Evolutionary conservation across 2,888 invertebrate species (phyloP), one percentile per base, ranked within the genome.

Genomic region (Schizotus pectinicornis): DNA sequence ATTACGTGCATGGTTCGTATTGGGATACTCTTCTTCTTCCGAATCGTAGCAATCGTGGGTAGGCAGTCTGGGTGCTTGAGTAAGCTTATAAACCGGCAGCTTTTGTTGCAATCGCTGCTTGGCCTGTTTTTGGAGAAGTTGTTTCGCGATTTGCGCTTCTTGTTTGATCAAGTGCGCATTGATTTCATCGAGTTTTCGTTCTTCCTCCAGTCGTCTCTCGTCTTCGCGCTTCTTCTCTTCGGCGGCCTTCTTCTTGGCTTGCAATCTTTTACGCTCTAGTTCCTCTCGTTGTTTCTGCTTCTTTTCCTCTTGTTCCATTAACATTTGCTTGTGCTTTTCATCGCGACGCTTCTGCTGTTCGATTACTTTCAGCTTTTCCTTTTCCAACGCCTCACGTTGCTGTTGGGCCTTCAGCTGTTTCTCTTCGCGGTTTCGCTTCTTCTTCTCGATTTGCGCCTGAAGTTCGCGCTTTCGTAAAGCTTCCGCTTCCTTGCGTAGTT

Each of bases 371-470:
- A 81, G 81, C 67, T 77, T 80, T 6, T 81, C 81, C 41, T 79
- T 76, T 68, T 86, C 85, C 6, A 80, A 61, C 61, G 81, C 82
- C 50, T 86, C 82, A 22, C 78, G 75, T 47, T 80, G 80, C 60
- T 73, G 80, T 63, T 81, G 82, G 12, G 77, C 77, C 64, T 76
- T 80, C 36, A 78, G 58, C 55, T 82, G 77, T 63, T 80, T 81
- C 58, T 82, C 82, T 62, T 74, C 75, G 5, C 75, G 70, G 61
- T 70, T 73, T 11, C 81, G 81, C 66, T 79, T 83, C 68, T 85
- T 86, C 65, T 81, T 80, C 61, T 87, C 88, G 2, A 81, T 79
- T 73, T 82, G 81, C 6, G 85, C 83, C 56, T 83, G 84, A 8
- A 87, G 68, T 14, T 87, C 86, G 49, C 85, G 84, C 75, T 88